Base-by-base conservation (phyloP, 1,140 invertebrate species). In the Trichogramma pretiosum region DNA sequence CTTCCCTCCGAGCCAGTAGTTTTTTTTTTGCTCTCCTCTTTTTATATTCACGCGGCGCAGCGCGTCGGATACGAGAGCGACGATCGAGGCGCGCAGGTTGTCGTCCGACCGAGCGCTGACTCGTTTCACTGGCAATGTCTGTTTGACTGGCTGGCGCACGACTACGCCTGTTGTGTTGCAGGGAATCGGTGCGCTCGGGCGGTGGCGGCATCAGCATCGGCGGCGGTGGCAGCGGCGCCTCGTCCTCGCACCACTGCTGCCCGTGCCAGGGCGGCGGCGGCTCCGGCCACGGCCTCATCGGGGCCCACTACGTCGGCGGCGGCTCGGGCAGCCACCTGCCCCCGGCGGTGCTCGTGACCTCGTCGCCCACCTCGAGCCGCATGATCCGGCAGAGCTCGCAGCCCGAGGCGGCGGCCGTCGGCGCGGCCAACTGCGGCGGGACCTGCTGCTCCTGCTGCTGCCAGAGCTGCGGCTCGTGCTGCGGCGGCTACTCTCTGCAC, bases 301-400 rank as follows among this genome's bases (percentile, higher is more conserved):
- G 16, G 75, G 85, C 56, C 90, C 69, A 82, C 83, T 38, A 84
- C 82, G 58, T 76, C 77, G 56, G 84, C 82, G 63, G 75, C 76
- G 56, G 75, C 37, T 45, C 77, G 32, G 81, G 81, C 60, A 79
- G 78, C 61, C 68, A 13, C 26, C 74, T 76, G 56, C 76, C 82
- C 46, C 83, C 83, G 18, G 78, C 83, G 11, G 76, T 87, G 36
- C 69, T 86, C 28, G 74, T 87, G 33, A 84, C 81, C 13, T 77
- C 82, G 16, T 78, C 84, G 42, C 79, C 82, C 34, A 68, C 75
- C 55, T 77, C 80, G 53, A n/a, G n/a, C 13, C 76, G 85, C 56
- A 90, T 91, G 58, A 89, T 92, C 60, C 77, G 89, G 13, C 89
- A 93, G 73, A 91, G 89, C 65, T 92, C 88, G 11, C 89, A 93